Evolutionary conservation across 2,113 vertebrate genomes (phyloP).

Genomic region (Cathartes aura): DNA sequence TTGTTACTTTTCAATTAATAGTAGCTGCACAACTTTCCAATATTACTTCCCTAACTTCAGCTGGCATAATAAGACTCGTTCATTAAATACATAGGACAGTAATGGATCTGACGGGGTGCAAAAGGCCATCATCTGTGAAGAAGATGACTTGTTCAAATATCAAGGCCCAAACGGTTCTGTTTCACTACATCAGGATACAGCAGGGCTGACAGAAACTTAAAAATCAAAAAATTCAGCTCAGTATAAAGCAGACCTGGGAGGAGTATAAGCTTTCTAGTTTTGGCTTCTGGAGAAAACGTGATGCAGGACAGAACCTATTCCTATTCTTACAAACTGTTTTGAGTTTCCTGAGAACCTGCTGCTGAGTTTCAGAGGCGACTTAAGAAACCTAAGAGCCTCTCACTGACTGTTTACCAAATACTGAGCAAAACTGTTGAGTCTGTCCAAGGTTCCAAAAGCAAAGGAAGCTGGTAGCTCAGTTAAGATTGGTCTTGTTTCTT

Average conservation of each 20-base stretch:
- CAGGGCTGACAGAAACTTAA: not conserved
- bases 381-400: not conserved
- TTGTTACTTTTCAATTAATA: not conserved
- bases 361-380: not conserved
- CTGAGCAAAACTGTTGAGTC: not conserved
- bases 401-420: not conserved
- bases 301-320: not conserved
- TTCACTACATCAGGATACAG: not conserved
- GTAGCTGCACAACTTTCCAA: not conserved
- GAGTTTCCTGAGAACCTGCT: not conserved
- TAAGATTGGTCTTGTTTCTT: not conserved
- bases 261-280: not conserved
- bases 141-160: not conserved
- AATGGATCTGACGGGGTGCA: not conserved
- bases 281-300: not conserved
- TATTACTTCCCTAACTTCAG: not conserved
- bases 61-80: accelerated
- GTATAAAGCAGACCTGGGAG: not conserved
- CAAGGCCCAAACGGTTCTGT: not conserved
- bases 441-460: not conserved
- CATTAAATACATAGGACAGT: not conserved
- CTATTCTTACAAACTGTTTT: not conserved
- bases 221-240: not conserved
- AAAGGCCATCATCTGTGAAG: not conserved
- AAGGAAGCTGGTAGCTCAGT: not conserved